phyloP scores from a whole-genome alignment of 2,113 vertebrate species.

The Lucifuga dentata region DNA sequence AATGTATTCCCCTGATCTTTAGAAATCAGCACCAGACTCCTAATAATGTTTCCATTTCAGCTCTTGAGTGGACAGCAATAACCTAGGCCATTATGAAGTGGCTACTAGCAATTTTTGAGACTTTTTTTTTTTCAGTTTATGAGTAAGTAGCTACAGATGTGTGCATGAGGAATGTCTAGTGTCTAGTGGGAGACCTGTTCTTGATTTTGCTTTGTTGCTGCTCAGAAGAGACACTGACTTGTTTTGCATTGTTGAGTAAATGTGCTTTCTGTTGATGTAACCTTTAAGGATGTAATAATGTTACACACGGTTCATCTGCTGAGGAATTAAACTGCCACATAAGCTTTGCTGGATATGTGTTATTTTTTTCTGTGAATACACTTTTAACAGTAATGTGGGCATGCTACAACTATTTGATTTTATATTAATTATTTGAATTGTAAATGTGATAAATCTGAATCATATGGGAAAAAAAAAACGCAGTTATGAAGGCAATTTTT shows the following conservation, averaged over 20 bases:
- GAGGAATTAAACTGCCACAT: not conserved
- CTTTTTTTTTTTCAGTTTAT: constrained; percentile 6
- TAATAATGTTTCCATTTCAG: constrained; percentile 64
- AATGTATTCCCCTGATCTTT: constrained; percentile 38
- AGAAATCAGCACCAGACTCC: constrained; percentile 72
- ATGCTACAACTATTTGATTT: too few relatives aligned
- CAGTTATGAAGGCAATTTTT: constrained; percentile 56
- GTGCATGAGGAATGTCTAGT: not conserved
- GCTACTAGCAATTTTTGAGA: not conserved
- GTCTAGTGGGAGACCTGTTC: not conserved
- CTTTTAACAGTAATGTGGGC: not conserved
- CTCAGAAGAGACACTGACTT: too few relatives aligned
- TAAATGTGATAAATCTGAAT: not conserved
- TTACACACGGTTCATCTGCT: constrained; percentile 6
- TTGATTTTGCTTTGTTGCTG: too few relatives aligned
- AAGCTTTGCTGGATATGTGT: not conserved
- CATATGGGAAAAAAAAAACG: not conserved
- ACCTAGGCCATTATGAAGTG: constrained; percentile 63
- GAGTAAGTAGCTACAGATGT: not conserved
- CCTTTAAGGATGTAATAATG: too few relatives aligned
- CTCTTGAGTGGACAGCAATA: constrained; percentile 70
- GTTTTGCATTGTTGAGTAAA: not conserved
- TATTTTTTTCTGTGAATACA: not conserved
- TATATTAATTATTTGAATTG: too few relatives aligned
- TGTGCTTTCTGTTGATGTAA: constrained; percentile 5